A percentile compares a stretch with the other conserved stretches of the same genome.
These are phyloP conservation scores for Pedionomus torquatus DNA, from an alignment of 2,113 vertebrate genomes.

Conservation along the genomic window DNA sequence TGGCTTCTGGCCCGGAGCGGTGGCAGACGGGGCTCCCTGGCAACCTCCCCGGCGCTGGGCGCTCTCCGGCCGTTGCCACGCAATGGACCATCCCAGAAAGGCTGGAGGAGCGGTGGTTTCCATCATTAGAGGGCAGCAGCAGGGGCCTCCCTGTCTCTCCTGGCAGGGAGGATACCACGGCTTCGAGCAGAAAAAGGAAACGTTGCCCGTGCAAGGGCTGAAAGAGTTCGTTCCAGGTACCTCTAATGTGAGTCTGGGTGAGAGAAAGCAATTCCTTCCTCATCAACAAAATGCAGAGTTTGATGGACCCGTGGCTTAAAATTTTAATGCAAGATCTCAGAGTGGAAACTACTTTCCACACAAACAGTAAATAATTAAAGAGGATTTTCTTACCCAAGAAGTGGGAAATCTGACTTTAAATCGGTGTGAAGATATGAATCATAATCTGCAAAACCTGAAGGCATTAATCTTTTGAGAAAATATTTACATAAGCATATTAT, in stretches of 20 bases:
- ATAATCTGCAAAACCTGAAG: slow-evolving; percentile 7
- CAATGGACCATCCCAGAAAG: neutral
- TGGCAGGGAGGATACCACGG: neutral
- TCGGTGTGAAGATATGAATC: neutral
- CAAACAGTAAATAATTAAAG: slow-evolving; percentile 42
- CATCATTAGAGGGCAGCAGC: neutral
- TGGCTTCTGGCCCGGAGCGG: neutral
- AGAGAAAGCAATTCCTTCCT: neutral
- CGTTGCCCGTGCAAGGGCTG: neutral
- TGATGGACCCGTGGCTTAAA: slow-evolving; percentile 23
- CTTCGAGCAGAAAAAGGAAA: neutral
- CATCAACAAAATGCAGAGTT: neutral
- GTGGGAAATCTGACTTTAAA: slow-evolving; percentile 12
- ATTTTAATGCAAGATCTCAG: slow-evolving; percentile 5
- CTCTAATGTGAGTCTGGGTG: neutral
- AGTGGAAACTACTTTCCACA: slow-evolving; percentile 9
- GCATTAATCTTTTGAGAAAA: slow-evolving; percentile 49
- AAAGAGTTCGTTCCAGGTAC: neutral
- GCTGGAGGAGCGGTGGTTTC: neutral
- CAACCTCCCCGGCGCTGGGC: neutral
- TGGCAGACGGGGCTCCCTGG: slow-evolving; percentile 59
- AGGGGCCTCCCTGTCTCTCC: neutral
- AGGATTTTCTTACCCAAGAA: slow-evolving; percentile 7
- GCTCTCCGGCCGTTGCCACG: neutral
- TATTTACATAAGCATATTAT: slow-evolving; percentile 40